Evolutionary conservation across 1,140 invertebrate species (phyloP), one percentile per base, ranked within the genome.

Genomic region (Zaprionus davidi): DNA sequence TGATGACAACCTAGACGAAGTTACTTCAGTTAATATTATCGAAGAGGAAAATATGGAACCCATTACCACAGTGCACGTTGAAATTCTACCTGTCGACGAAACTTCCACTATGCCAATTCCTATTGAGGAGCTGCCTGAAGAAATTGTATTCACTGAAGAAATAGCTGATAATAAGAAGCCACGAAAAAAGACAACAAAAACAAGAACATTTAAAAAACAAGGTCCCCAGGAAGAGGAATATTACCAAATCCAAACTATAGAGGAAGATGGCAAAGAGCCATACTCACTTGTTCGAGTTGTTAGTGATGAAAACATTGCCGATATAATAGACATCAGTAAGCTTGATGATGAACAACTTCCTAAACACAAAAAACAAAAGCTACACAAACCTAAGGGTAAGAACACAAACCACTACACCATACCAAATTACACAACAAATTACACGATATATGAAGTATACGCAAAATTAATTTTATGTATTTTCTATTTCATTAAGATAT

Each of bases 201-300:
- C 85, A 4, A 57, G 87, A 51, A 88, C 86, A 63, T 92, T 91
- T 26, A 93, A 92, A 67, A 94, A 91, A 57, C 84, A 88, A 53
- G 72, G 76, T 12, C 88, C 90, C 2, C 66, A 82, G 3, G 82
- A 92, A 22, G 87, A 92, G 6, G 82, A 93, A 82, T 88, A 83
- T 58, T 92, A 91, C 62, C 92, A 93, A 85, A 92, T 93, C 65
- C 78, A 85, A 72, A 93, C 93, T 17, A 66, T 93, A 22, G 93
- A 93, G 71, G 92, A 93, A 81, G 92, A 93, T 72, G 88, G 91
- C 64, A 78, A 93, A 82, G 93, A 92, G 74, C 88, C 90, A 78
- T 80, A 77, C 71, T 93, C 86, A 66, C 83, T 71, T 62, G 88
- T 94, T 17, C 83, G 90, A 41, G 86, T 91, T 70, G 82, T 92